A percentile compares a stretch with the other conserved stretches of the same genome.
Evolutionary conservation across 1,140 invertebrate species (phyloP).

Genomic region (Holcopasites calliopsidis): DNA sequence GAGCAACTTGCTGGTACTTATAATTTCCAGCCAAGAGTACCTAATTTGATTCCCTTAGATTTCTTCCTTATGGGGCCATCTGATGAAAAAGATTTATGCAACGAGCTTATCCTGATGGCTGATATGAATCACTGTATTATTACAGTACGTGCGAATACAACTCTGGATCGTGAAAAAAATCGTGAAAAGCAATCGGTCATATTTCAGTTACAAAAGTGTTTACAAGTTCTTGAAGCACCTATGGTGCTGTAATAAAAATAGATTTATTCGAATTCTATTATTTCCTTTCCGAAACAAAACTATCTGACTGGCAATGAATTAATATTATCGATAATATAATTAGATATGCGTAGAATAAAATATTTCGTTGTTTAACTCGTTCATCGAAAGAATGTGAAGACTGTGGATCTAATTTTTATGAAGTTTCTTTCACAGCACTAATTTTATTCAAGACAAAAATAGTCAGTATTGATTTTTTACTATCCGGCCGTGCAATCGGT

Average conservation of each 20-base stretch:
- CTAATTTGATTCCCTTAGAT: conserved; percentile 3
- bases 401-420: too few species aligned
- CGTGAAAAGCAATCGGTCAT: neutral
- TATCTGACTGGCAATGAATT: too few species aligned
- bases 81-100: conserved; percentile 23
- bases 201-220: neutral
- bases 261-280: too few species aligned
- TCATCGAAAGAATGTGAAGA: too few species aligned
- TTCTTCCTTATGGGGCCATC: conserved; percentile 8
- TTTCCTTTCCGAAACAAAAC: too few species aligned
- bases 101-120: neutral
- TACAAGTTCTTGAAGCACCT: neutral
- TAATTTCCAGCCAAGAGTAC: conserved; percentile 1
- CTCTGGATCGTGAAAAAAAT: neutral
- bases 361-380: too few species aligned
- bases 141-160: neutral
- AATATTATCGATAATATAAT: neutral
- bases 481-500: neutral
- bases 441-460: too few species aligned
- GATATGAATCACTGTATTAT: neutral
- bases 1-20: neutral
- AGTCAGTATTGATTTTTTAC: neutral
- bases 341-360: too few species aligned
- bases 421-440: too few species aligned
- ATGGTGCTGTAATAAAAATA: too few species aligned